These are phyloP conservation scores for Ploceus nigricollis DNA, from an alignment of 2,113 vertebrate species.

Conservation along the genomic window DNA sequence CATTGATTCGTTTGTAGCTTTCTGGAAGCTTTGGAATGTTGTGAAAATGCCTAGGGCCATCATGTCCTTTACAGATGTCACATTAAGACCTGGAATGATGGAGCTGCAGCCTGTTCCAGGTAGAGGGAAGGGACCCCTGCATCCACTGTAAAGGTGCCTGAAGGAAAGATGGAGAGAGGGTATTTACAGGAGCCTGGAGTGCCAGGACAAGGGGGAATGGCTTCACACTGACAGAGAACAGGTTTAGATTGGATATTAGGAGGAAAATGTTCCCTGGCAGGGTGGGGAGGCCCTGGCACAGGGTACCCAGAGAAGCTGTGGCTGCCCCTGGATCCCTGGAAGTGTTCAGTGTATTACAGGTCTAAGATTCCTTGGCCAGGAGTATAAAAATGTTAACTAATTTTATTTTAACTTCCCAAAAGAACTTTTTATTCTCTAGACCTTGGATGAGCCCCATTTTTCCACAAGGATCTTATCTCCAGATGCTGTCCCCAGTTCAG, in stretches of 20 bases:
- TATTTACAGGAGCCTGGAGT: neutral
- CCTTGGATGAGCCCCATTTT: neutral
- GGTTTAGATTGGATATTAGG: too few relatives aligned
- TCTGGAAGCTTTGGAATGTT: neutral
- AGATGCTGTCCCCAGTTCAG: neutral
- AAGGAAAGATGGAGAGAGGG: neutral
- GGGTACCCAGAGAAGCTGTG: neutral
- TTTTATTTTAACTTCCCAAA: neutral
- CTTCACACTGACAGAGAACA: neutral
- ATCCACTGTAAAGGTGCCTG: neutral
- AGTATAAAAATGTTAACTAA: neutral
- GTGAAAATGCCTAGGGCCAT: neutral
- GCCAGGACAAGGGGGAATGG: neutral
- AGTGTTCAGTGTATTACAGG: neutral
- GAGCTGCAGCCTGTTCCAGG: neutral
- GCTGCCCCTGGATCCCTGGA: neutral
- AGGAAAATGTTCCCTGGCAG: neutral
- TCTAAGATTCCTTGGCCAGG: neutral
- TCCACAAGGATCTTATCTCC: neutral
- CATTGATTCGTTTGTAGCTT: neutral
- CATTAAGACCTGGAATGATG: neutral
- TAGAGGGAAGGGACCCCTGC: neutral
- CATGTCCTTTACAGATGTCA: neutral
- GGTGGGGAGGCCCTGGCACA: neutral
- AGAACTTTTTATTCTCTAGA: neutral